phyloP scores from a whole-genome alignment of 2,113 vertebrate genomes.

The Andinoacara biseriatus region DNA sequence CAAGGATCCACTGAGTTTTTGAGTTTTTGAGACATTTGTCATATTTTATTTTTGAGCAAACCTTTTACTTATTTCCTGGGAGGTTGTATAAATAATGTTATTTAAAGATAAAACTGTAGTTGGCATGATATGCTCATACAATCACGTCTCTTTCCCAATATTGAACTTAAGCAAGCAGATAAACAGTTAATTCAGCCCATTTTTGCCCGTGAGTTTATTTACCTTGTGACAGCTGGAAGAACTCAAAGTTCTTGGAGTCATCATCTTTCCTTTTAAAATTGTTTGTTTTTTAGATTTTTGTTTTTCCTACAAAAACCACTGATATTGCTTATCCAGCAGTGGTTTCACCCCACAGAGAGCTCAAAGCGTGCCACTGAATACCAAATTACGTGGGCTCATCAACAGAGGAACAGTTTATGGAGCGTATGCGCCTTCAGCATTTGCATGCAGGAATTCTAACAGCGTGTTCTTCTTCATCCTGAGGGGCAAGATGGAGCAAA shows the following conservation, averaged over 20 bases:
- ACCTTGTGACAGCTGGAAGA: background rate
- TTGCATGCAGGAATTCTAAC: background rate
- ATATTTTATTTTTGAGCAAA: background rate
- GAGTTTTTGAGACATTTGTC: background rate
- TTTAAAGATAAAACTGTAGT: background rate
- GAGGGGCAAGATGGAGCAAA: background rate
- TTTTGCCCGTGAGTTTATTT: background rate
- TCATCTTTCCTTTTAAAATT: background rate
- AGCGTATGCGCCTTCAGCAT: background rate
- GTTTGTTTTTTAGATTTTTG: background rate
- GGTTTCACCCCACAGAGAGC: constrained; percentile 19
- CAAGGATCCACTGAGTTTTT: background rate
- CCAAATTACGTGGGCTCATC: constrained; percentile 27
- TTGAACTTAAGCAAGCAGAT: background rate
- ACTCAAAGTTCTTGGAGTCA: background rate
- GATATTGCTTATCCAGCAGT: background rate
- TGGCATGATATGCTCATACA: background rate
- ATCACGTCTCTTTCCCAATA: background rate
- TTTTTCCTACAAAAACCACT: background rate
- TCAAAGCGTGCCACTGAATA: constrained; percentile 19
- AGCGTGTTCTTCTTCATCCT: background rate
- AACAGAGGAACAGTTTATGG: background rate
- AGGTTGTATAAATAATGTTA: background rate
- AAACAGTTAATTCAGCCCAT: background rate
- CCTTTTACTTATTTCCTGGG: background rate